A percentile compares a stretch with the other conserved stretches of the same genome.
Evolutionary conservation across 2,113 vertebrate species (phyloP).

Genomic region (Plotosus lineatus): DNA sequence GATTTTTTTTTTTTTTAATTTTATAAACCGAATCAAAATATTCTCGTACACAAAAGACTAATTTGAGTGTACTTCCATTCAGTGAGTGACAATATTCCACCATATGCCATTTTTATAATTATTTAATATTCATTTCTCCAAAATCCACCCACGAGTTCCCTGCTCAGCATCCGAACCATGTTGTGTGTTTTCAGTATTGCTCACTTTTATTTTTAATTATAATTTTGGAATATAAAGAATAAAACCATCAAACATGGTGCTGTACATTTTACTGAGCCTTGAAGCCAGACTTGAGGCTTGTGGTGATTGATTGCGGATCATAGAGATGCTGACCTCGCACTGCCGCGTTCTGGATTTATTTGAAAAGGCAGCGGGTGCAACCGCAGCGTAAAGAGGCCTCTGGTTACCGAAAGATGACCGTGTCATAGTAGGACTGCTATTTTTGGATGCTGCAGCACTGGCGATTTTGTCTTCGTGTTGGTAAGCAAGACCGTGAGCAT

Average conservation of each 20-base stretch:
- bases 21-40: no score
- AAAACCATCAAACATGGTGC: not conserved
- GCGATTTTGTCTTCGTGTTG: constrained; percentile 23
- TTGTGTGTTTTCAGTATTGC: not conserved
- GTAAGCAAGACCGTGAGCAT: constrained; percentile 15
- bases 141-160: not conserved
- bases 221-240: not conserved
- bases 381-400: constrained; percentile 26
- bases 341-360: not conserved
- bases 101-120: not conserved
- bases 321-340: constrained; percentile 12
- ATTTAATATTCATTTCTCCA: not conserved
- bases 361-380: not conserved
- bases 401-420: constrained; percentile 14
- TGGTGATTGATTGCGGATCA: not conserved
- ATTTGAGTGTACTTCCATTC: no score
- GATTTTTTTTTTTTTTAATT: no score
- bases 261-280: not conserved
- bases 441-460: constrained; percentile 43
- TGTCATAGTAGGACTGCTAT: constrained; percentile 37
- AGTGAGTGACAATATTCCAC: not conserved
- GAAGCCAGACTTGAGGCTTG: not conserved
- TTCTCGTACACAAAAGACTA: no score
- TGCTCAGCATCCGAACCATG: not conserved
- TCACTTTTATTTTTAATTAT: not conserved